These are phyloP conservation scores for Noctua fimbriata DNA, from an alignment of 2,888 invertebrate genomes.

Conservation along the genomic window DNA sequence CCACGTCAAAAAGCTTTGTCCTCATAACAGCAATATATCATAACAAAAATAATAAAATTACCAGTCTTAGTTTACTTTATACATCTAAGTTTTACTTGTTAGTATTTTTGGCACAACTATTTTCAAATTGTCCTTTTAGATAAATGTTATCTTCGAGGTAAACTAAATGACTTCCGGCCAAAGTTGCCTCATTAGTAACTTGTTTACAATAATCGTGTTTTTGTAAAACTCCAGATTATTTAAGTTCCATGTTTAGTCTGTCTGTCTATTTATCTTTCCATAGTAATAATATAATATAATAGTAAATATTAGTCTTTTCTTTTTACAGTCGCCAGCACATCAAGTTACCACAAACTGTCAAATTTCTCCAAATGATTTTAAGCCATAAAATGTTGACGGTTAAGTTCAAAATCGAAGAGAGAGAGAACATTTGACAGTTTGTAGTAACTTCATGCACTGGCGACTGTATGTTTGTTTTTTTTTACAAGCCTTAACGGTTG, in stretches of 20 bases:
- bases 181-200: constrained; percentile 1
- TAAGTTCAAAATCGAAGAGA: too few relatives aligned
- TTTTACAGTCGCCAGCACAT: too few relatives aligned
- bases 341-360: too few relatives aligned
- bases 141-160: neutral
- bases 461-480: neutral
- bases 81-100: neutral
- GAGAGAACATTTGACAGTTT: too few relatives aligned
- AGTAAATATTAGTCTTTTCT: too few relatives aligned
- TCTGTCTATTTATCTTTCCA: neutral
- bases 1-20: neutral
- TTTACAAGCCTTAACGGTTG: neutral
- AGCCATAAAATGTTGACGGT: too few relatives aligned
- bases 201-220: constrained; percentile 16
- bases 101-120: neutral
- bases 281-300: too few relatives aligned
- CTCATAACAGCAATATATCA: neutral
- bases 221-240: neutral
- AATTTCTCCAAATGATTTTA: too few relatives aligned
- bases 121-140: constrained; percentile 17
- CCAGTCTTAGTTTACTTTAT: neutral
- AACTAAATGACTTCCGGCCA: constrained; percentile 20
- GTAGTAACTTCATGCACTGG: too few relatives aligned
- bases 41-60: neutral
- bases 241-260: neutral